Evolutionary conservation across 2,113 vertebrate species (phyloP).

Genomic region (Gorilla gorilla): DNA sequence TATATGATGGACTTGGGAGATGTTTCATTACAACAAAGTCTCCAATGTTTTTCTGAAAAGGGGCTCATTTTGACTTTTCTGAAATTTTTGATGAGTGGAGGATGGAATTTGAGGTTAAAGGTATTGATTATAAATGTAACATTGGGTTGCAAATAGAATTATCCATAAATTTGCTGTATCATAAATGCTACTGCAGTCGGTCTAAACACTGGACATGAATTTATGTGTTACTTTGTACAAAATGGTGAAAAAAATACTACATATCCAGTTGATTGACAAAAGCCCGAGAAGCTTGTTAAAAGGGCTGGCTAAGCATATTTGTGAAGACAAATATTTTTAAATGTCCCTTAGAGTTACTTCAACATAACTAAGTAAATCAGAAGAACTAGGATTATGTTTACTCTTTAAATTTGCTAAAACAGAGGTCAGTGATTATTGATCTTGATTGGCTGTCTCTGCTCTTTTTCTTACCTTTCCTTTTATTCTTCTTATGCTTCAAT

Average conservation of each 20-base stretch:
- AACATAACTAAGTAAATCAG: not conserved
- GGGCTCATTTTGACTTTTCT: not conserved
- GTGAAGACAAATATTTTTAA: slow-evolving; percentile 19
- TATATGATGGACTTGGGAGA: not conserved
- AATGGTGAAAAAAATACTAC: not conserved
- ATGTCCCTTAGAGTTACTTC: not conserved
- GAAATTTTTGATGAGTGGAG: not conserved
- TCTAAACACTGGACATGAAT: not conserved
- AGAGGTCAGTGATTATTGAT: not conserved
- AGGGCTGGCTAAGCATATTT: not conserved
- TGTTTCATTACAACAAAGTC: not conserved
- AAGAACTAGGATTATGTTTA: not conserved
- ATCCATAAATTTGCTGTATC: not conserved
- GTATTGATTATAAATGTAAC: not conserved
- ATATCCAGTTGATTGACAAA: not conserved
- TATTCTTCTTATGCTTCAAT: not conserved
- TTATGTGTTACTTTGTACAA: not conserved
- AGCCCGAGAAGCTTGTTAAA: not conserved
- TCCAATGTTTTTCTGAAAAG: not conserved
- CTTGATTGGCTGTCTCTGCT: not conserved
- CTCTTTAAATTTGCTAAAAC: not conserved
- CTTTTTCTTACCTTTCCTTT: not conserved
- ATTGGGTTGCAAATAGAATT: not conserved
- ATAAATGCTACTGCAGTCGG: not conserved
- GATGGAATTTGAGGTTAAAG: not conserved